Evolutionary conservation across 1,140 invertebrate species (phyloP).

Genomic region (Charaxes varanes): DNA sequence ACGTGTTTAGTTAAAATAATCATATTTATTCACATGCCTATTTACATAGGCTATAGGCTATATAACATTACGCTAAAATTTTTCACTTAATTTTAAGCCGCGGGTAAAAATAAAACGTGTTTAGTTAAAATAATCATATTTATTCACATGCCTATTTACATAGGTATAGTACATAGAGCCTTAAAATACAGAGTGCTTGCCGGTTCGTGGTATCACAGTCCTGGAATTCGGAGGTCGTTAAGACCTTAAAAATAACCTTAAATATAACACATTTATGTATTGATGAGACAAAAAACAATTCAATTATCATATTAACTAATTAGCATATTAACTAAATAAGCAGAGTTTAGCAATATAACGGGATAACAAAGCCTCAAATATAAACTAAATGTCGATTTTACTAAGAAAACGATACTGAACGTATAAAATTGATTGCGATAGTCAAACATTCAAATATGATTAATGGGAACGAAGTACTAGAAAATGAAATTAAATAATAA

Average conservation of each 20-base stretch:
- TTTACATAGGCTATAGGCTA: constrained; percentile 51
- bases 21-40: constrained; percentile 46
- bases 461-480: too few species aligned
- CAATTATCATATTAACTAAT: constrained; percentile 16
- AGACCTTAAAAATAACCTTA: constrained; percentile 10
- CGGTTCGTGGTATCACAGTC: constrained; percentile 54
- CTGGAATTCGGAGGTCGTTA: constrained; percentile 22
- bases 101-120: too few species aligned
- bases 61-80: too few species aligned
- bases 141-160: constrained; percentile 51
- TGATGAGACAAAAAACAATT: constrained; percentile 11
- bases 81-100: too few species aligned
- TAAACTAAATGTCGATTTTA: too few species aligned
- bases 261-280: constrained; percentile 7
- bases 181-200: constrained; percentile 39
- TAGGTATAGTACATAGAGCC: constrained; percentile 36
- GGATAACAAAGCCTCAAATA: too few species aligned
- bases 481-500: too few species aligned
- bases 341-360: too few species aligned
- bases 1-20: constrained; percentile 6
- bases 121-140: constrained; percentile 25
- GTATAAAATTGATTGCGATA: too few species aligned
- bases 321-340: too few species aligned
- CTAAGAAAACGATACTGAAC: too few species aligned
- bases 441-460: too few species aligned